Evolutionary conservation across 2,113 vertebrate species (phyloP).

Genomic region (Aleadryas rufinucha): DNA sequence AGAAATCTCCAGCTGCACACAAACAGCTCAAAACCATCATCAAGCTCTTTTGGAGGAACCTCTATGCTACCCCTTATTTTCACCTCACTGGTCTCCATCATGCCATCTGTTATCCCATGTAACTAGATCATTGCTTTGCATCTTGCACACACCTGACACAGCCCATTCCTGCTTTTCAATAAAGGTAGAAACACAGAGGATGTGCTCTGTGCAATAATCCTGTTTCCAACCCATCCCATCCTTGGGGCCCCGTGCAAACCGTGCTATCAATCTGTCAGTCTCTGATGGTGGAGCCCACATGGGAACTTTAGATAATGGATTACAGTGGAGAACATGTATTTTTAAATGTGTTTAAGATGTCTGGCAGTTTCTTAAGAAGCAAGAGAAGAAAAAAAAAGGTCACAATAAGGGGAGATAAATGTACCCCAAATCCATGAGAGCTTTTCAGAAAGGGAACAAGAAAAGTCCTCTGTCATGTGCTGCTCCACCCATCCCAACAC

Average conservation of each 20-base stretch:
- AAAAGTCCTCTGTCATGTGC: background rate
- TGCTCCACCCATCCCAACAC: background rate
- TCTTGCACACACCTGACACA: background rate
- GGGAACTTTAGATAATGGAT: slow-evolving; percentile 26
- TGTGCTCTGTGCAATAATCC: background rate
- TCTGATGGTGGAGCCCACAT: background rate
- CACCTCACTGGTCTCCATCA: background rate
- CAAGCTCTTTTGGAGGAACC: background rate
- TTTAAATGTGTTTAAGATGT: slow-evolving; percentile 50
- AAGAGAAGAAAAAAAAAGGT: background rate
- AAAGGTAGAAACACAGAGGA: background rate
- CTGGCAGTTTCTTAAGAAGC: background rate
- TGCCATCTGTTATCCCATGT: background rate
- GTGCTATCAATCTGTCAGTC: background rate
- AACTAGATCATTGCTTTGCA: background rate
- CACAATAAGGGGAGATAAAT: background rate
- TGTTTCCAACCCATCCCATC: background rate
- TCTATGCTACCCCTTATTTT: background rate
- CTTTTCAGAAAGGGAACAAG: background rate
- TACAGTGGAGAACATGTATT: slow-evolving; percentile 8
- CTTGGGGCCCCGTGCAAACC: background rate
- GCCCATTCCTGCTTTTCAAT: background rate
- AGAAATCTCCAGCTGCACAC: slow-evolving; percentile 8
- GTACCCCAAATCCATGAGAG: background rate
- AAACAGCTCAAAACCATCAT: slow-evolving; percentile 30